These are phyloP conservation scores for Syrphus vitripennis DNA, from an alignment of 2,888 invertebrate genomes.

Conservation along the genomic window DNA sequence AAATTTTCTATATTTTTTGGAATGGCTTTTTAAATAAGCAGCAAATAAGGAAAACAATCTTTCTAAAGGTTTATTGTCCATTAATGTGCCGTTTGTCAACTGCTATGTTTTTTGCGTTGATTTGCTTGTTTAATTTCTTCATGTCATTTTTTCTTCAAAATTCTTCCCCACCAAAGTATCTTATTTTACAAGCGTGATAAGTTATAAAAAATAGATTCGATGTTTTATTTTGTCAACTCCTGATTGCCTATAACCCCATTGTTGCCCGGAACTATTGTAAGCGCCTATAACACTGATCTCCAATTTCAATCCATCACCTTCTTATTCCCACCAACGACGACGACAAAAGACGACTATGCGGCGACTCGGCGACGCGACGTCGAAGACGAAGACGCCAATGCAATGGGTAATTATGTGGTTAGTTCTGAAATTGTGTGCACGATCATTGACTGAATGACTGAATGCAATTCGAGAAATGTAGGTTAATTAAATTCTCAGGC, in stretches of 20 bases:
- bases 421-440: constrained; percentile 68
- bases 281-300: constrained; percentile 38
- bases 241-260: constrained; percentile 2
- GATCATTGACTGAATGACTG: constrained; percentile 69
- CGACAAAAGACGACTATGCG: too few relatives aligned
- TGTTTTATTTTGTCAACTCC: not conserved
- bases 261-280: constrained; percentile 33
- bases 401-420: constrained; percentile 68
- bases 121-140: too few relatives aligned
- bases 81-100: too few relatives aligned
- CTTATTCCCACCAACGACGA: constrained; percentile 10
- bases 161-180: too few relatives aligned
- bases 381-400: not conserved
- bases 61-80: too few relatives aligned
- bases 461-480: constrained; percentile 68
- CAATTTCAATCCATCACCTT: constrained; percentile 42
- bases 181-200: too few relatives aligned
- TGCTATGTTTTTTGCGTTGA: too few relatives aligned
- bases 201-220: too few relatives aligned
- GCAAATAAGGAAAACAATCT: too few relatives aligned
- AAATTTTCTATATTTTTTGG: too few relatives aligned
- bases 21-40: too few relatives aligned
- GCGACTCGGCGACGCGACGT: not conserved
- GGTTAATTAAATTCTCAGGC: constrained; percentile 71
- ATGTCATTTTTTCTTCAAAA: not conserved